Percentiles rank a stretch among this genome's conserved stretches.
phyloP scores from a whole-genome alignment of 2,888 invertebrate genomes.

The Agrochola macilenta region DNA sequence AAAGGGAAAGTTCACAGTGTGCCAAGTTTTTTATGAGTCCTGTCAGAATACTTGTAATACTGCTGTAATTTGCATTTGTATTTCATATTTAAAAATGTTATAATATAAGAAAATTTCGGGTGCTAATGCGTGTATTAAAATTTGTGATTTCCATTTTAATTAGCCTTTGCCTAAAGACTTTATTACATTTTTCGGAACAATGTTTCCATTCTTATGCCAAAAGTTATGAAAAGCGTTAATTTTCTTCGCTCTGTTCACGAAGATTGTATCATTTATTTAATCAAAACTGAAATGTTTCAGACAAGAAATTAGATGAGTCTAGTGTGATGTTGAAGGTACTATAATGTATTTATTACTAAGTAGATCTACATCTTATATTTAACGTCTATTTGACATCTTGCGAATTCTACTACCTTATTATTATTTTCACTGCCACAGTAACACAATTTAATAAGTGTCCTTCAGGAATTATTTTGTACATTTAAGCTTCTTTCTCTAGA shows the following conservation, averaged over 20 bases:
- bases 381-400: not conserved
- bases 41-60: constrained; percentile 84
- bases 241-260: constrained; percentile 49
- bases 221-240: constrained; percentile 51
- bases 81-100: constrained; percentile 65
- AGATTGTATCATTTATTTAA: constrained; percentile 45
- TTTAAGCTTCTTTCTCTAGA: not conserved
- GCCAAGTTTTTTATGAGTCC: constrained; percentile 86
- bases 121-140: constrained; percentile 62
- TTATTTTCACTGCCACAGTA: not conserved
- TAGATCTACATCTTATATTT: not conserved
- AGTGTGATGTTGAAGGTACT: constrained; percentile 1
- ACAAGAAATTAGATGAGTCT: constrained; percentile 18
- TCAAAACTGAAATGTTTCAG: constrained; percentile 34
- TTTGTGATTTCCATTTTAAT: constrained; percentile 63
- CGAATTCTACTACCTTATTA: no score
- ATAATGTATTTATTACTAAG: not conserved
- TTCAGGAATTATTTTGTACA: not conserved
- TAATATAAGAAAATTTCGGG: constrained; percentile 61
- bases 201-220: constrained; percentile 48
- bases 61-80: constrained; percentile 84
- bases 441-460: not conserved
- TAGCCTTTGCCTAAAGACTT: constrained; percentile 44
- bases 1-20: constrained; percentile 85
- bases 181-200: constrained; percentile 53